These are phyloP conservation scores for Zaprionus gabonicus DNA, from an alignment of 1,140 invertebrate genomes.

Conservation along the genomic window DNA sequence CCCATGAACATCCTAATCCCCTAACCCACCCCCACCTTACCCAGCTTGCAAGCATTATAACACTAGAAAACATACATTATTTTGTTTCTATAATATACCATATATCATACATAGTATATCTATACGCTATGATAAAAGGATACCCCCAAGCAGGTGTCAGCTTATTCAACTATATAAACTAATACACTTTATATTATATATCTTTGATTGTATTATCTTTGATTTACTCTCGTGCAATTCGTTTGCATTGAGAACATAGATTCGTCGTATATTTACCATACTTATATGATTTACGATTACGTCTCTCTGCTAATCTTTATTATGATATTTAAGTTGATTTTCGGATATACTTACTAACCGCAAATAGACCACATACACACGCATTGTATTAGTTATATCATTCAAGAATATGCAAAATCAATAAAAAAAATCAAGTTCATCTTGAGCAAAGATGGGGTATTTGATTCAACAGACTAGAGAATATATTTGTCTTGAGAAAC, in stretches of 20 bases:
- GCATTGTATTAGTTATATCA: constrained; percentile 63
- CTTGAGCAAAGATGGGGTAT: too few relatives aligned
- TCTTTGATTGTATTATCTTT: background rate
- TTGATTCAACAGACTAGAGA: too few relatives aligned
- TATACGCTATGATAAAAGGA: background rate
- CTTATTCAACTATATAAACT: background rate
- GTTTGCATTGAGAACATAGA: constrained; percentile 2
- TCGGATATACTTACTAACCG: constrained; percentile 43
- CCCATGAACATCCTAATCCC: background rate
- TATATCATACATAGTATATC: background rate
- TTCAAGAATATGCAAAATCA: constrained; percentile 54
- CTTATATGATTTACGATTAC: constrained; percentile 27
- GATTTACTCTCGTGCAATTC: background rate
- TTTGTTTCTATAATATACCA: constrained; percentile 1
- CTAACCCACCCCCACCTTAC: background rate
- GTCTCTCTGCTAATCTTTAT: constrained; percentile 34
- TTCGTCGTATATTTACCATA: constrained; percentile 35
- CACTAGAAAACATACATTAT: background rate
- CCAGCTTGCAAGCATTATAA: constrained; percentile 44
- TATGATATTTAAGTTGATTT: constrained; percentile 50
- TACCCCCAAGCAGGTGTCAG: background rate
- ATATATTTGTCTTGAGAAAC: too few relatives aligned
- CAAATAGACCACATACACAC: constrained; percentile 52
- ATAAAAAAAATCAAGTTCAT: constrained; percentile 20
- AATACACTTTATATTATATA: constrained; percentile 10